Evolutionary conservation across 2,113 vertebrate genomes (phyloP).

Genomic region (Ptyas mucosa): DNA sequence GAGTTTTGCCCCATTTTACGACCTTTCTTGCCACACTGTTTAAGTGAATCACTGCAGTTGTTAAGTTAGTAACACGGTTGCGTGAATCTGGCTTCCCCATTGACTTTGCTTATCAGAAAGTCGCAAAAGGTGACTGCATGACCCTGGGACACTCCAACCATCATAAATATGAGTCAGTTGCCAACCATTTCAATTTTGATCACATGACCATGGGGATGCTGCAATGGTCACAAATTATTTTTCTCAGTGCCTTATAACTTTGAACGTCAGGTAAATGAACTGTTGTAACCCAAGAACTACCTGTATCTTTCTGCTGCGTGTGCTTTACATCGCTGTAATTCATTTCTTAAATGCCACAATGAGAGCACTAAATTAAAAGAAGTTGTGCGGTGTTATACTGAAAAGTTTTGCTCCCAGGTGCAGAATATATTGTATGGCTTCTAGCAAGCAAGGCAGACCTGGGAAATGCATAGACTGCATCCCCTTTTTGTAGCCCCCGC

Average conservation of each 20-base stretch:
- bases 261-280: too few relatives aligned
- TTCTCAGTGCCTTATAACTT: too few relatives aligned
- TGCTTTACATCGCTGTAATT: background rate
- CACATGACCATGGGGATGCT: too few relatives aligned
- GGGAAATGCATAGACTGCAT: background rate
- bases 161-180: too few relatives aligned
- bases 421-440: background rate
- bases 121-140: too few relatives aligned
- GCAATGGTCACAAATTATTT: too few relatives aligned
- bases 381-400: too few relatives aligned
- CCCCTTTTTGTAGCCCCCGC: background rate
- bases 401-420: background rate
- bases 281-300: too few relatives aligned
- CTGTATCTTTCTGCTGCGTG: background rate
- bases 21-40: background rate
- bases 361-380: background rate
- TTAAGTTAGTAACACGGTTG: background rate
- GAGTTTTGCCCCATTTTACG: background rate
- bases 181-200: too few relatives aligned
- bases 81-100: background rate
- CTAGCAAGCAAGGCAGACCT: background rate
- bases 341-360: background rate
- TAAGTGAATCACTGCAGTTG: too few relatives aligned
- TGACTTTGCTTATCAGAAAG: background rate
- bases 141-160: too few relatives aligned